Evolutionary conservation across 2,113 vertebrate species (phyloP).

Genomic region (Ageneiosus marmoratus): DNA sequence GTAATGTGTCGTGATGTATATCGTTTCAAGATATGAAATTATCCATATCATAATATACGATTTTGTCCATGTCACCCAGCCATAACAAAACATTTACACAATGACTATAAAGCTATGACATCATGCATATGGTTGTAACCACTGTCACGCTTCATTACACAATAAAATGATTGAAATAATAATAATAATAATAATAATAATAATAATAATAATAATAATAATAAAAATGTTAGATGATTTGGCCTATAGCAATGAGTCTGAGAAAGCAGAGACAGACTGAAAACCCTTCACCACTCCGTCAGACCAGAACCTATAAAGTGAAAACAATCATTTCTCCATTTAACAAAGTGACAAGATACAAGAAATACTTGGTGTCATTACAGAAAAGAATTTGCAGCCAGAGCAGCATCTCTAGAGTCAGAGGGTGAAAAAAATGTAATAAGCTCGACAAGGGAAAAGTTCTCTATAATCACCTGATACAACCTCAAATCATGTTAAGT

Average conservation of each 20-base stretch:
- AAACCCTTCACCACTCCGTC: slow-evolving; percentile 20
- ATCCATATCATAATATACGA: not conserved
- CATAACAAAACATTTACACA: not conserved
- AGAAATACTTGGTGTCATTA: slow-evolving; percentile 45
- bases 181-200: no score
- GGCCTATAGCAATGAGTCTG: not conserved
- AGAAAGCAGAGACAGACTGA: not conserved
- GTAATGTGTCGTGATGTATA: not conserved
- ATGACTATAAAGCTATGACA: no score
- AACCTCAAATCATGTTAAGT: not conserved
- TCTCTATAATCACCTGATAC: slow-evolving; percentile 23
- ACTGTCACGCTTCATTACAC: no score
- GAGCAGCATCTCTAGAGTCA: slow-evolving; percentile 57
- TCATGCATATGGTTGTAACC: no score
- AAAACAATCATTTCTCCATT: slow-evolving; percentile 51
- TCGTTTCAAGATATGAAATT: not conserved
- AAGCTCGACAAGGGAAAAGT: slow-evolving; percentile 31
- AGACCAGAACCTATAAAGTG: slow-evolving; percentile 39
- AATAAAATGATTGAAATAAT: no score
- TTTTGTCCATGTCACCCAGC: not conserved
- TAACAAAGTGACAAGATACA: slow-evolving; percentile 50
- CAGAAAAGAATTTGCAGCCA: slow-evolving; percentile 56
- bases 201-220: no score
- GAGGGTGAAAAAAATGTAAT: slow-evolving; percentile 66
- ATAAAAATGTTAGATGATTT: not conserved